Evolutionary conservation across 2,888 invertebrate species (phyloP).

Genomic region (Acleris laterana): DNA sequence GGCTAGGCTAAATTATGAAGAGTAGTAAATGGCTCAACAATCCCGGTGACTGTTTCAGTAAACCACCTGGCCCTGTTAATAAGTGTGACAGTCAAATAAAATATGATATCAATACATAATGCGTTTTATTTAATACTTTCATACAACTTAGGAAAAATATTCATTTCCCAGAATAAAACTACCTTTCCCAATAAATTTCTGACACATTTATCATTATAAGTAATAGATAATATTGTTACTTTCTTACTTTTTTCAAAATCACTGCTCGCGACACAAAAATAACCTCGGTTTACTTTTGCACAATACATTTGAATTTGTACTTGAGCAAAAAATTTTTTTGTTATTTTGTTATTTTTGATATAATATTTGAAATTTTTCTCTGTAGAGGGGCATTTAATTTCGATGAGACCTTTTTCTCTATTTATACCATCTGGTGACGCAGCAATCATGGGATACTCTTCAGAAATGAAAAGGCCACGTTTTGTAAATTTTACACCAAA

Average conservation of each 20-base stretch:
- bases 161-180: background rate
- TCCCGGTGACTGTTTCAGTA: too few relatives aligned
- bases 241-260: conserved; percentile 12
- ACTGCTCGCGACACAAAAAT: conserved; percentile 34
- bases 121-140: background rate
- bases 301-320: conserved; percentile 35
- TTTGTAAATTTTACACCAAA: background rate
- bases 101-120: background rate
- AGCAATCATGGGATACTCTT: conserved; percentile 25
- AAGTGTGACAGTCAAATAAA: background rate
- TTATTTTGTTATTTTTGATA: conserved; percentile 21
- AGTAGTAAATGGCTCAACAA: too few relatives aligned
- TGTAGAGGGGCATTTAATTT: conserved; percentile 32
- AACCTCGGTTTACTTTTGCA: conserved; percentile 7
- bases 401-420: conserved; percentile 1
- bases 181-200: conserved; percentile 6
- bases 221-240: conserved; percentile 13
- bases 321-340: conserved; percentile 23
- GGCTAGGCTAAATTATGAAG: too few relatives aligned
- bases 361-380: conserved; percentile 21
- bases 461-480: conserved; percentile 4
- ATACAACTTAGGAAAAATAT: background rate
- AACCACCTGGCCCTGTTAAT: background rate
- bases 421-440: conserved; percentile 31
- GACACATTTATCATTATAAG: conserved; percentile 20